These are phyloP conservation scores for Drosophila neutralis DNA, from an alignment of 2,888 invertebrate genomes.

Conservation along the genomic window DNA sequence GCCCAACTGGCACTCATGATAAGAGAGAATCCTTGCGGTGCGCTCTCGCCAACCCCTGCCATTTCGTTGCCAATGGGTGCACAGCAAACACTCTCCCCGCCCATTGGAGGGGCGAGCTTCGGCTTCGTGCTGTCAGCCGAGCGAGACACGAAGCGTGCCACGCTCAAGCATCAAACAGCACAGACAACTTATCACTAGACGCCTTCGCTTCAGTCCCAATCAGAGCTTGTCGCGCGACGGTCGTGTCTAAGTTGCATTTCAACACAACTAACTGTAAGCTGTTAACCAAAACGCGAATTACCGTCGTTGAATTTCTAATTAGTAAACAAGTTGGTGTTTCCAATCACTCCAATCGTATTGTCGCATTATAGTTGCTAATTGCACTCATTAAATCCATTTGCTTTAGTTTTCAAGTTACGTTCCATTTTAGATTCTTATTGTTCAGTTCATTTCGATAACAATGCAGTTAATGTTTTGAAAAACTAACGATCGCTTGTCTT, in stretches of 20 bases:
- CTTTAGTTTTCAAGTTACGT: not conserved
- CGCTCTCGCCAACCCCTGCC: slow-evolving; percentile 49
- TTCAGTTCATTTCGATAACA: not conserved
- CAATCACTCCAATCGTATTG: not conserved
- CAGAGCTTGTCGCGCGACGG: slow-evolving; percentile 75
- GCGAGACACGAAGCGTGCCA: slow-evolving; percentile 21
- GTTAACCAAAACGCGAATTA: slow-evolving; percentile 25
- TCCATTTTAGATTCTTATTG: not conserved
- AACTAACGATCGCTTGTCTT: slow-evolving; percentile 36
- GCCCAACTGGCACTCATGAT: slow-evolving; percentile 18
- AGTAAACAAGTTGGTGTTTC: slow-evolving; percentile 8
- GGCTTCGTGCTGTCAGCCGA: slow-evolving; percentile 52
- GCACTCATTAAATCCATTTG: not conserved
- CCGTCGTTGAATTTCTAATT: slow-evolving; percentile 24
- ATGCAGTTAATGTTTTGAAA: slow-evolving; percentile 14
- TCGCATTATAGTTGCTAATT: not conserved
- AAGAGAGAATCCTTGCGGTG: slow-evolving; percentile 24
- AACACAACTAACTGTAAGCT: slow-evolving; percentile 13
- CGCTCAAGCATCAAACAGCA: slow-evolving; percentile 28
- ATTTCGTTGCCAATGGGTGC: slow-evolving; percentile 67
- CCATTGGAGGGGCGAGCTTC: slow-evolving; percentile 35
- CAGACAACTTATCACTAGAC: slow-evolving; percentile 46
- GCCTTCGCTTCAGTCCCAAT: slow-evolving; percentile 79
- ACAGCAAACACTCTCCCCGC: slow-evolving; percentile 51
- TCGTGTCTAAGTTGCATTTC: slow-evolving; percentile 42